A percentile compares a stretch with the other conserved stretches of the same genome.
Evolutionary conservation across 2,113 vertebrate species (phyloP).

Genomic region (Seriola rivoliana): DNA sequence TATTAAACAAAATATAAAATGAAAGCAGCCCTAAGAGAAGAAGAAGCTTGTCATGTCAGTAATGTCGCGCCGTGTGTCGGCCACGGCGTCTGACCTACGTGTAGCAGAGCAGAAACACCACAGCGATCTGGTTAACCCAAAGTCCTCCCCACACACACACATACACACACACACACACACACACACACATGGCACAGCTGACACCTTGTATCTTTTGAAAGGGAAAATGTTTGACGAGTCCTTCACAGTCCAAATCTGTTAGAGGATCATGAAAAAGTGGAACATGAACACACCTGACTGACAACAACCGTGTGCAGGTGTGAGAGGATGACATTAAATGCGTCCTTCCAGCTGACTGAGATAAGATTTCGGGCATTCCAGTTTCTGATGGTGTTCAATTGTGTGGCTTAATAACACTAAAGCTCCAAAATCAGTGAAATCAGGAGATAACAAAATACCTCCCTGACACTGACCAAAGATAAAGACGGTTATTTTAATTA

Average conservation of each 20-base stretch:
- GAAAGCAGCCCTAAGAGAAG: too few species aligned
- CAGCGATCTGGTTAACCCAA: too few species aligned
- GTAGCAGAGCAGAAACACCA: too few species aligned
- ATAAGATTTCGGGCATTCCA: conserved; percentile 10
- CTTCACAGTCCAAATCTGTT: background rate
- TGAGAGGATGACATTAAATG: background rate
- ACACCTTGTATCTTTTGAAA: too few species aligned
- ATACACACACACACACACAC: too few species aligned
- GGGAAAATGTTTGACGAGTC: too few species aligned
- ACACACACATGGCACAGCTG: too few species aligned
- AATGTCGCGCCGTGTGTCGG: too few species aligned
- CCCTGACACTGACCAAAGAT: conserved; percentile 49
- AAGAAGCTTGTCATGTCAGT: too few species aligned
- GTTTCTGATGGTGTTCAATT: background rate
- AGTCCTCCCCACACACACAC: too few species aligned
- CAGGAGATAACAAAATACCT: conserved; percentile 31
- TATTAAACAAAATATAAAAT: too few species aligned
- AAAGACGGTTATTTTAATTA: conserved; percentile 52
- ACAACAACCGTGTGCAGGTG: background rate
- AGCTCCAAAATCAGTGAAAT: conserved; percentile 37
- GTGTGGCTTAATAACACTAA: conserved; percentile 7
- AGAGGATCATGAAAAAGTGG: background rate
- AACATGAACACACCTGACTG: background rate
- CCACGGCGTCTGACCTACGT: too few species aligned
- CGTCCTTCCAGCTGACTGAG: conserved; percentile 7